phyloP scores from a whole-genome alignment of 2,888 invertebrate genomes.

The Metallyticus violacea region DNA sequence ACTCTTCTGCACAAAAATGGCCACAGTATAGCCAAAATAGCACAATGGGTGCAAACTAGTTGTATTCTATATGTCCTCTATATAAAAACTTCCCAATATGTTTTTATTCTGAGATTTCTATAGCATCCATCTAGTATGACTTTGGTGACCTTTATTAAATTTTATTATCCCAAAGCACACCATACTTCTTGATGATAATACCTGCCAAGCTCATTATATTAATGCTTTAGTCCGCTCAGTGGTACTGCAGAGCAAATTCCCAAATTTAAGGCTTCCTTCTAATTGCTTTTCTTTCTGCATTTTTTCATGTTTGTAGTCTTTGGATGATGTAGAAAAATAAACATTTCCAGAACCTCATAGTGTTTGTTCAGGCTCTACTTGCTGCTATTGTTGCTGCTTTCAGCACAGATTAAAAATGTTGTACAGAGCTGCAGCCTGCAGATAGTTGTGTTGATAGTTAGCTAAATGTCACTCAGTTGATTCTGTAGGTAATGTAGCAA shows the following conservation, averaged over 20 bases:
- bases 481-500: neutral
- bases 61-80: too few species aligned
- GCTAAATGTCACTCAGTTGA: neutral
- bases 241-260: neutral
- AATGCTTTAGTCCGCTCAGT: neutral
- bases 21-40: too few species aligned
- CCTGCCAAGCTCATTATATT: neutral
- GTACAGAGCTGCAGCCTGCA: neutral
- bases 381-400: neutral
- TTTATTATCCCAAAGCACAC: neutral
- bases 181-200: neutral
- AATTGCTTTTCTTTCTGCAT: neutral
- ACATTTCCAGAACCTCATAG: neutral
- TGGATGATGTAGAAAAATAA: neutral
- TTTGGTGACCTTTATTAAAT: too few species aligned
- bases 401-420: neutral
- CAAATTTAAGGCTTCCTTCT: neutral
- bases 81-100: too few species aligned
- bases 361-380: neutral
- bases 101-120: too few species aligned
- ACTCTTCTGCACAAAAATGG: too few species aligned
- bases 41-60: too few species aligned
- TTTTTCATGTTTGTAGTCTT: neutral
- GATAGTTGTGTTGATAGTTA: neutral
- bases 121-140: too few species aligned